Base-by-base conservation (phyloP, 2,113 vertebrate species). In the Odontesthes bonariensis region DNA sequence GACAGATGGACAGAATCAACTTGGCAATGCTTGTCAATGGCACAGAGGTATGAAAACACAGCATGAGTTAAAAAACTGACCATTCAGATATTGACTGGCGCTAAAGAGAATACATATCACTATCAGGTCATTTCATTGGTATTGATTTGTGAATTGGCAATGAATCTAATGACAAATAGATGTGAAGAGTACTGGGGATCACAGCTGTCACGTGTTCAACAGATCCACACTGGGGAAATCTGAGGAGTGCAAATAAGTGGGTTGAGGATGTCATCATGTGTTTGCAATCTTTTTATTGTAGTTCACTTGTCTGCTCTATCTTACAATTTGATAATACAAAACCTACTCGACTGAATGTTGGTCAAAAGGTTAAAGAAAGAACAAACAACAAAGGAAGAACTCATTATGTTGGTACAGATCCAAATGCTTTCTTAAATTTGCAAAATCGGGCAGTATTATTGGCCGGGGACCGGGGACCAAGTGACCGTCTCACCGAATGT, bases 111-210 rank as follows among this genome's bases (percentile, higher is more conserved):
- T 56, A 44, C 0, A 1, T n/a, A 73, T 46, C 12, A 72, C 77
- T 81, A 53, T 73, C 63, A 57, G 71, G 42, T 55, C 23, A 51
- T 70, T 86, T 83, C 68, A 77, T 75, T 80, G 63, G 74, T 84
- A 92, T 77, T 86, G 77, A 92, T 91, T 82, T 81, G 69, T 83
- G 73, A 90, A 92, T 93, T 92, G 87, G 83, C 81, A 89, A 90
- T 86, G 70, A 80, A 78, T 65, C 79, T 62, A 79, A 87, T 83
- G 83, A 76, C 56, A 86, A 79, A 79, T 73, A 60, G 49, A 2
- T 54, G 73, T 89, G 68, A 55, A 60, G 47, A 53, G 23, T 27
- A 38, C 20, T 11, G 56, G 23, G 33, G 52, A 57, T 61, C 42
- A 70, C 52, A 76, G 53, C 61, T 82, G 70, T 79, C 79, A 72